phyloP scores from a whole-genome alignment of 1,140 invertebrate genomes.

The Lasaia peninsularis region DNA sequence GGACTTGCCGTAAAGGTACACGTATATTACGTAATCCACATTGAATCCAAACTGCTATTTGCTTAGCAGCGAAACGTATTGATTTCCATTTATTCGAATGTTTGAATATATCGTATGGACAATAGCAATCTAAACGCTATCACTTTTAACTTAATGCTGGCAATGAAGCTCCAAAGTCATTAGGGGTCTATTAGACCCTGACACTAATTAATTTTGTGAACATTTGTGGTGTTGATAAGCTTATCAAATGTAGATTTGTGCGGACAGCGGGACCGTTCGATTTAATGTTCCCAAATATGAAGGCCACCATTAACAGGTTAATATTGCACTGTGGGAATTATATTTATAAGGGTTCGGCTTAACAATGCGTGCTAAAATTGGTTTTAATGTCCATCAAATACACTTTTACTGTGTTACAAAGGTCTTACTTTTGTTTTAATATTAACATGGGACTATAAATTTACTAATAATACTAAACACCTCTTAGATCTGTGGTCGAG shows the following conservation, averaged over 20 bases:
- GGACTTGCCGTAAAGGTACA: too few species aligned
- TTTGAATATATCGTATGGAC: background rate
- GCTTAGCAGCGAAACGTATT: background rate
- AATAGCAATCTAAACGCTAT: conserved; percentile 14
- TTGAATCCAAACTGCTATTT: background rate
- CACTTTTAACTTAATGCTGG: conserved; percentile 22
- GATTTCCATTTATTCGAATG: background rate
- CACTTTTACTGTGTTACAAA: too few species aligned
- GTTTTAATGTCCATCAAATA: too few species aligned
- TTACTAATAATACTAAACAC: too few species aligned
- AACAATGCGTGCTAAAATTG: background rate
- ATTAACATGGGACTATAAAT: too few species aligned
- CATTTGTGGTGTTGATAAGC: conserved; percentile 62
- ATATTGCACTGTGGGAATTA: conserved; percentile 14
- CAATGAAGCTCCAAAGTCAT: conserved; percentile 41
- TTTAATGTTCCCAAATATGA: conserved; percentile 44
- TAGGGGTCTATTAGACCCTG: conserved; percentile 36
- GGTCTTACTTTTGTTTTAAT: too few species aligned
- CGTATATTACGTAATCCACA: background rate
- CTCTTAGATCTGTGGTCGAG: too few species aligned
- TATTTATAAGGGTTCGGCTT: background rate
- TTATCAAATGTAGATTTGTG: conserved; percentile 63
- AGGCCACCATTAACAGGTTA: conserved; percentile 34
- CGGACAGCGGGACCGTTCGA: conserved; percentile 38
- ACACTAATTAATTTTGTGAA: conserved; percentile 62